Evolutionary conservation across 2,888 invertebrate genomes (phyloP).

Genomic region (Chirona hameri): DNA sequence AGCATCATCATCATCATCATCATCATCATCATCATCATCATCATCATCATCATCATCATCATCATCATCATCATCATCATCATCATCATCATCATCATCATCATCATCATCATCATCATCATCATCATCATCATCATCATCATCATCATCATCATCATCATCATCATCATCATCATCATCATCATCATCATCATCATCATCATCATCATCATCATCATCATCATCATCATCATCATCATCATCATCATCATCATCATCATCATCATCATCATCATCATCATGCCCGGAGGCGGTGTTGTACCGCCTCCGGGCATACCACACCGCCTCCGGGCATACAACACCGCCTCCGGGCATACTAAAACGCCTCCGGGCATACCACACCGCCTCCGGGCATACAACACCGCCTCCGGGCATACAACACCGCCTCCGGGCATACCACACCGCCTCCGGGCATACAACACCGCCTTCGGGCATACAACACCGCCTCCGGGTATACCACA

Average conservation of each 20-base stretch:
- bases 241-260: conserved; percentile 22
- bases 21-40: neutral
- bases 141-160: conserved; percentile 22
- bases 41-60: neutral
- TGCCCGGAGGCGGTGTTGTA: neutral
- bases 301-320: too few species aligned
- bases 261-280: conserved; percentile 22
- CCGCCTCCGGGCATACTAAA: too few species aligned
- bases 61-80: neutral
- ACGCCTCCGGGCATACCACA: too few species aligned
- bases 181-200: conserved; percentile 22
- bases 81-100: neutral
- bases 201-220: conserved; percentile 22
- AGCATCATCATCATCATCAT: neutral
- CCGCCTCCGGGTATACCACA: too few species aligned
- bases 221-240: conserved; percentile 22
- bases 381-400: too few species aligned
- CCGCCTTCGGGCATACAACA: too few species aligned
- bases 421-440: too few species aligned
- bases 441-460: too few species aligned
- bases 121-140: neutral
- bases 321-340: too few species aligned
- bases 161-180: conserved; percentile 22
- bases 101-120: neutral
- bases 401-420: too few species aligned